A percentile compares a stretch with the other conserved stretches of the same genome.
phyloP scores from a whole-genome alignment of 2,113 vertebrate genomes.

The Marcusenius ussheri region DNA sequence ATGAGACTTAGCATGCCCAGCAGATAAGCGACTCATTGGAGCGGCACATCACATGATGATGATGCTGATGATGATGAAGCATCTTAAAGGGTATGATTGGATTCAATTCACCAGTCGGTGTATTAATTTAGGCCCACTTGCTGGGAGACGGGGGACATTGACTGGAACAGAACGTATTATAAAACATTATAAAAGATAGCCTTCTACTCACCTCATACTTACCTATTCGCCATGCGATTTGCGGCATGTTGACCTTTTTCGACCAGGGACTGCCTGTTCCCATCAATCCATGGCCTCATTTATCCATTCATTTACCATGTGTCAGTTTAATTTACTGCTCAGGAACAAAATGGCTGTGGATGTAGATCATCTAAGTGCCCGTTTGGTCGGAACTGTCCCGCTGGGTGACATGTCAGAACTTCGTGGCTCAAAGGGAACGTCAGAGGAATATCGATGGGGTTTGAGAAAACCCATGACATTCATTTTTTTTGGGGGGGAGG shows the following conservation, averaged over 20 bases:
- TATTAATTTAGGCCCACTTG: neutral
- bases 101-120: neutral
- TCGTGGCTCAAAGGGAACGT: conserved; percentile 31
- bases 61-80: neutral
- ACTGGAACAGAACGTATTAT: neutral
- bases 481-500: too few species aligned
- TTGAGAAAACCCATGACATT: neutral
- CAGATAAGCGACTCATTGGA: neutral
- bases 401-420: conserved; percentile 32
- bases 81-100: neutral
- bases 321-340: conserved; percentile 1
- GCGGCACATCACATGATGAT: neutral
- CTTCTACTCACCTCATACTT: neutral
- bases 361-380: conserved; percentile 21
- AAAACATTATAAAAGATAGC: neutral
- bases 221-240: neutral
- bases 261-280: neutral
- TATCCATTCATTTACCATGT: neutral
- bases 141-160: neutral
- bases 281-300: neutral
- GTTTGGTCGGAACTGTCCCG: conserved; percentile 27
- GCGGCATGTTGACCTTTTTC: neutral
- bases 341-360: neutral
- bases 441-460: conserved; percentile 33
- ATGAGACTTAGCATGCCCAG: neutral